Base-by-base conservation (phyloP, 2,797 vertebrate species). In the Microchirus variegatus region DNA sequence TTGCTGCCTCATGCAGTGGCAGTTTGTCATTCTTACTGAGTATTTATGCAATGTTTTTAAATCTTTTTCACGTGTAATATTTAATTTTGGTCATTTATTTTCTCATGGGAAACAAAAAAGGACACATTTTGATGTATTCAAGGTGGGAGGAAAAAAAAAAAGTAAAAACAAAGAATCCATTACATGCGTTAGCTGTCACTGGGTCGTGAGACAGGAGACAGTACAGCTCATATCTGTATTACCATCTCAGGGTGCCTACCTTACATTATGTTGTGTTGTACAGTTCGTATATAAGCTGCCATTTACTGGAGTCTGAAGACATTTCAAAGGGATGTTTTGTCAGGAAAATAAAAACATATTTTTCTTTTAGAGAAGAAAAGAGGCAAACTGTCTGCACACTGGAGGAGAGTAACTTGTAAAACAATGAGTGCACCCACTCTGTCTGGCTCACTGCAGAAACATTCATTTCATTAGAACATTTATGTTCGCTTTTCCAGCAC, bases 221-320 rank as follows among this genome's bases (percentile, higher is more conserved):
- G 59, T 75, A 71, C 58, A 75, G 65, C 67, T 82, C 68, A 78
- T 80, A 83, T 87, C 76, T 80, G 68, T 87, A 79, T 84, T 85
- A 70, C 77, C 83, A 88, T 88, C 89, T 92, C 89, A 90, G 89
- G 91, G 89, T 89, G 86, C 75, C 81, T 84, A 73, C 59, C 42
- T 31, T 77, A 81, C 81, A 76, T 83, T 67, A 75, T 71, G 62
- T 77, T 47, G 61, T 73, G 62, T 81, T 73, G 40, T 38, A 67
- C 53, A 51, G 49, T 81, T 62, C 62, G 70, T 70, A 62, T 9
- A 72, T 74, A 22, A 51, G 58, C 70, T 84, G 70, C 71, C 40
- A 55, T 36, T 59, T 37, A 51, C 61, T 66, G 73, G 73, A 77
- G 74, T 59, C 52, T 64, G 64, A 84, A 85, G 69, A 73, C 68